Percentiles rank a stretch among this genome's conserved stretches.
phyloP scores from a whole-genome alignment of 2,113 vertebrate species.

The Callipepla squamata region DNA sequence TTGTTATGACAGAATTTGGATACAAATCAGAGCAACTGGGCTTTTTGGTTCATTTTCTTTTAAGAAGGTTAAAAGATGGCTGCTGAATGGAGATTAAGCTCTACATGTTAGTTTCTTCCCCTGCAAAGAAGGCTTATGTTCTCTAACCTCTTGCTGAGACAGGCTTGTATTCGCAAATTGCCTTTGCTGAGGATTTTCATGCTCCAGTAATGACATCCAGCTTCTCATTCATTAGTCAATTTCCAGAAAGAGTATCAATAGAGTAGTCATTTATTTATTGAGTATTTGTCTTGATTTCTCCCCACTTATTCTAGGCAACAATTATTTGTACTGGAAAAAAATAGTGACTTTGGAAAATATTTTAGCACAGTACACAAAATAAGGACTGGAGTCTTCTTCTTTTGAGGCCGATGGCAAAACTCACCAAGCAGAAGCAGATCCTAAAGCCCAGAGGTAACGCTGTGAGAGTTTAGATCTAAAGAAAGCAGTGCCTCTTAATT shows the following conservation, averaged over 20 bases:
- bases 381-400: not conserved
- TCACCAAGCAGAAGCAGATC: not conserved
- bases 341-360: conserved; percentile 5
- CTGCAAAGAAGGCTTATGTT: not conserved
- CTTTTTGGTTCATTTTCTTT: not conserved
- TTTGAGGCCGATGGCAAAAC: not conserved
- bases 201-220: not conserved
- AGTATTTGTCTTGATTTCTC: not conserved
- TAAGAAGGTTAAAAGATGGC: not conserved
- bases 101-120: not conserved
- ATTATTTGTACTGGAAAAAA: not conserved
- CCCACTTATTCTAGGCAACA: not conserved
- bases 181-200: not conserved
- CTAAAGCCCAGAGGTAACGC: not conserved
- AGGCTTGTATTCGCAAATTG: not conserved
- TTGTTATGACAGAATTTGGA: not conserved
- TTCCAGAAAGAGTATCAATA: not conserved
- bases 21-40: not conserved
- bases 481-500: not conserved
- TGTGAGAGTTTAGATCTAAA: not conserved
- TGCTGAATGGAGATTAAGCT: not conserved
- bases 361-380: conserved; percentile 28
- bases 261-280: not conserved
- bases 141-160: not conserved
- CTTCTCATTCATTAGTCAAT: not conserved